Conservation (phyloP, 2,113 vertebrate species). For the Eupsittula cactorum region DNA sequence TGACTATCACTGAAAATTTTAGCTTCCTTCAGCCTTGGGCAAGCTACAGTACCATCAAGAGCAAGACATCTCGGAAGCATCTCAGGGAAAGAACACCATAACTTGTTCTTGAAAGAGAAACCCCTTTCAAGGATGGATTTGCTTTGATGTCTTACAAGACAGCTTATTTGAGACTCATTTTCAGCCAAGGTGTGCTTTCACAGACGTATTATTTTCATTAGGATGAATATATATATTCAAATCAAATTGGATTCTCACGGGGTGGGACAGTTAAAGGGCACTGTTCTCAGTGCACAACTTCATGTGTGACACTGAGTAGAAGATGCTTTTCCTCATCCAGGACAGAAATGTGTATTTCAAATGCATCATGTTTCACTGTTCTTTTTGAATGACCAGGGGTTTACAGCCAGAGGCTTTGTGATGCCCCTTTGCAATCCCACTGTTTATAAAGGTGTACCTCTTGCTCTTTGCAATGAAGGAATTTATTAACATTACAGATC, state of each 20-base stretch:
- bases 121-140: background rate
- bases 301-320: background rate
- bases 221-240: background rate
- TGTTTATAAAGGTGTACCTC: background rate
- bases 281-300: background rate
- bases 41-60: background rate
- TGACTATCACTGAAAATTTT: background rate
- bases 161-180: background rate
- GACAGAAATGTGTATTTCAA: background rate
- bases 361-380: background rate
- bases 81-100: background rate
- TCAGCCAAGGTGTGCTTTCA: background rate
- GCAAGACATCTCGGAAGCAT: background rate
- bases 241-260: background rate
- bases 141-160: background rate
- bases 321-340: background rate
- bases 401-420: background rate
- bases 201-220: background rate
- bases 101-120: background rate
- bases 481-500: background rate
- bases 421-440: constrained; percentile 22
- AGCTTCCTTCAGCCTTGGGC: background rate
- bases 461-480: constrained; percentile 22
- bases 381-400: background rate
- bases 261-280: background rate